Evolutionary conservation across 2,797 vertebrate genomes (phyloP).

Genomic region (Trichosurus vulpecula): DNA sequence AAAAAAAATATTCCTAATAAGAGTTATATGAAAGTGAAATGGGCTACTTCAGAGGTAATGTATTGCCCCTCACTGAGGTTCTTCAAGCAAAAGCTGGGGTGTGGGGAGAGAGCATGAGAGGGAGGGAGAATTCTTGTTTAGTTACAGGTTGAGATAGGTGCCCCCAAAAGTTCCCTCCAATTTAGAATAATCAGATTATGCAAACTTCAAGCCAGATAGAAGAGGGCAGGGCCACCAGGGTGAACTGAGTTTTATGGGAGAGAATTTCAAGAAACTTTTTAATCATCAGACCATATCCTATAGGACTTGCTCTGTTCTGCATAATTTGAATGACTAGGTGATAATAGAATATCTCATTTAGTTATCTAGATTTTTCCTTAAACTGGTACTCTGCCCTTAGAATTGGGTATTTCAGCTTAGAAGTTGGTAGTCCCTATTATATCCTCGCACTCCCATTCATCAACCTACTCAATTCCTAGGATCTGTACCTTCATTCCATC

Average conservation of each 20-base stretch:
- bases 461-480: not conserved
- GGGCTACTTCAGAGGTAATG: no score
- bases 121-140: not conserved
- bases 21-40: no score
- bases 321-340: not conserved
- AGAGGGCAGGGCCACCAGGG: not conserved
- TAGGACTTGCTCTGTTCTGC: not conserved
- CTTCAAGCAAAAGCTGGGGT: no score
- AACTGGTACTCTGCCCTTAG: not conserved
- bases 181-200: not conserved
- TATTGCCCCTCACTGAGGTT: no score
- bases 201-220: not conserved
- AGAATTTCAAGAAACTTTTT: not conserved
- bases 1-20: no score
- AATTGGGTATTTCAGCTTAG: not conserved
- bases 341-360: not conserved
- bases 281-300: not conserved
- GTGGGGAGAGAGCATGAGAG: not conserved
- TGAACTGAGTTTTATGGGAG: not conserved
- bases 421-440: not conserved
- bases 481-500: not conserved
- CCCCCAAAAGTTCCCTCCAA: not conserved
- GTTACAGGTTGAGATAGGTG: not conserved
- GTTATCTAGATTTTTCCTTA: not conserved
- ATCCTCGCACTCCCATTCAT: not conserved